Evolutionary conservation across 2,888 invertebrate species (phyloP).

Genomic region (Sepiola atlantica): DNA sequence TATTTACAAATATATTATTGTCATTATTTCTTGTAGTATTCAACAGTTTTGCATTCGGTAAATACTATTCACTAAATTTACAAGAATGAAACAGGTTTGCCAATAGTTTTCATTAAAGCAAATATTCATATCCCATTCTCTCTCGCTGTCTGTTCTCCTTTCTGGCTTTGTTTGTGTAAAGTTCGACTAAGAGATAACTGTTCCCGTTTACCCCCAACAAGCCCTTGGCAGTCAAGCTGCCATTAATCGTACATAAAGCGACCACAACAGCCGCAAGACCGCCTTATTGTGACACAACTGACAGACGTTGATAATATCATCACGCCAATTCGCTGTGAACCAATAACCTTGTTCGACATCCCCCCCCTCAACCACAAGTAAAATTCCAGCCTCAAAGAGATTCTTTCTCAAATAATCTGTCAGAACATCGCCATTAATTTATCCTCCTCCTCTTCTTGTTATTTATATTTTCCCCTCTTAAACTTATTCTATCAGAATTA

Average conservation of each 20-base stretch:
- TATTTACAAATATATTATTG: too few relatives aligned
- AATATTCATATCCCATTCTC: too few relatives aligned
- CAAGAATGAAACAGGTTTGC: too few relatives aligned
- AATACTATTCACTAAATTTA: too few relatives aligned
- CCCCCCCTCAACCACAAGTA: neutral
- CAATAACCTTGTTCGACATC: neutral
- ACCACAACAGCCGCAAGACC: neutral
- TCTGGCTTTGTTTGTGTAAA: neutral
- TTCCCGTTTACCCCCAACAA: neutral
- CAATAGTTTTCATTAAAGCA: too few relatives aligned
- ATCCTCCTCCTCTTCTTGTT: neutral
- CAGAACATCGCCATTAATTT: neutral
- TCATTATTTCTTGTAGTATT: too few relatives aligned
- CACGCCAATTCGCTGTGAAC: neutral
- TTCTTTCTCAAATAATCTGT: neutral
- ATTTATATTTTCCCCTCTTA: neutral
- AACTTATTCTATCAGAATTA: neutral
- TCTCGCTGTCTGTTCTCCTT: neutral
- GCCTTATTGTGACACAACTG: neutral
- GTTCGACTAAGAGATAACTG: neutral
- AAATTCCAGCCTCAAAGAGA: neutral
- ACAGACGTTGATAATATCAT: slow-evolving; percentile 1
- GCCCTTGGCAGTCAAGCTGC: neutral
- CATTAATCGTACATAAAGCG: neutral
- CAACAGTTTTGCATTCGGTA: too few relatives aligned